Base-by-base conservation (phyloP, 2,113 vertebrate species). In the Phrynosoma platyrhinos region DNA sequence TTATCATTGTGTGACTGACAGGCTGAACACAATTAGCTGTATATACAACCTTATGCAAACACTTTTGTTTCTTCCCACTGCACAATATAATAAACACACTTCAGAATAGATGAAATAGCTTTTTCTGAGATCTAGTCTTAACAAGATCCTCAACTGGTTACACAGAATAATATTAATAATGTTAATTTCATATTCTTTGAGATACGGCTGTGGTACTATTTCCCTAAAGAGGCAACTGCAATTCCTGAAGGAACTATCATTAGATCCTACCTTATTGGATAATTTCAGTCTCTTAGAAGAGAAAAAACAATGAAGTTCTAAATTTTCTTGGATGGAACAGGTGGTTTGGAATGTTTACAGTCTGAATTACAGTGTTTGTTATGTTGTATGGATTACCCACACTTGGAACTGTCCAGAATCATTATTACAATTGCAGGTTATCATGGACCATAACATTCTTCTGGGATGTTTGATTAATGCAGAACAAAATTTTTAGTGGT, bases 21-120 rank as follows among this genome's bases (percentile, higher is more conserved):
- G 40, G 58, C 27, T 52, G 75, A 52, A 66, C 62, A 68, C 32
- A 32, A 30, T 52, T 86, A 79, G 25, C 53, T 47, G 5, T 75
- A 27, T 4, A 62, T 18, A 62, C 52, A 75, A 14, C 72, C 53
- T 76, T 53, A 42, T 62, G 40, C 23, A 62, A 21, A 36, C 23
- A 40, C 72, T 8, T 77, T 40, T 76, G 36, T 76, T 76, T 23
- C 58, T 84, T 14, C 23, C 32, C 25, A 21, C 18, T n/a, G 68
- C 18, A 14, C 30, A 83, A 12, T 52, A 83, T 53, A 53, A 55
- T 18, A 74, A 14, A 13, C 27, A 23, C 9, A 27, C 85, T 30
- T 7, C 68, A 69, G 5, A 90, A 5, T 13, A 84, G 74, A 89
- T 87, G 87, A 86, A 1, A 90, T 62, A 1, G 88, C 42, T 87